These are phyloP conservation scores for Catamblyrhynchus diadema DNA, from an alignment of 2,797 vertebrate genomes.

Conservation along the genomic window DNA sequence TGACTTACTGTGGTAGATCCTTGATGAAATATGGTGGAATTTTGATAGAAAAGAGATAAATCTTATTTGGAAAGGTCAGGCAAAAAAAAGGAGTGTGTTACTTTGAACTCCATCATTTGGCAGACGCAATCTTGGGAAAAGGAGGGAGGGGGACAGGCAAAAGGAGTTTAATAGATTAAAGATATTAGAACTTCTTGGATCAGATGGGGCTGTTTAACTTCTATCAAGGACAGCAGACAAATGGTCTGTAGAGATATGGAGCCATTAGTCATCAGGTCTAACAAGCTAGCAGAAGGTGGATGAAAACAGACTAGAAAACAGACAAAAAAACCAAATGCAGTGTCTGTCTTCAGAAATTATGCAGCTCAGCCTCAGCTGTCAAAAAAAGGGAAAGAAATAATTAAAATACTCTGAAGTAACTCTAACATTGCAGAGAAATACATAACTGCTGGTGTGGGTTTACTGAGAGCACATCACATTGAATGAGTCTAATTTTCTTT, in stretches of 20 bases:
- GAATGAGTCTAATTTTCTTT: neutral
- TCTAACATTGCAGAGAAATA: neutral
- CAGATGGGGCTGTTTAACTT: neutral
- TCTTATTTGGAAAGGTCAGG: neutral
- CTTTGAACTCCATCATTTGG: neutral
- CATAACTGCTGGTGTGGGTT: neutral
- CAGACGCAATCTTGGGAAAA: neutral
- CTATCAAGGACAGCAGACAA: neutral
- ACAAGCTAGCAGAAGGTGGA: neutral
- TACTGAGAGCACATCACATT: neutral
- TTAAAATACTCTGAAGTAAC: neutral
- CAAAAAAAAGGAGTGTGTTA: neutral
- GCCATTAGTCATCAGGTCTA: neutral
- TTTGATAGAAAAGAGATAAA: slow-evolving; percentile 1
- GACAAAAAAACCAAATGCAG: neutral
- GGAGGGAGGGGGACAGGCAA: neutral
- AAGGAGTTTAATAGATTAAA: neutral
- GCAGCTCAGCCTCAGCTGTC: neutral
- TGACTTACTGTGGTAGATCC: neutral
- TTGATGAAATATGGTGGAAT: neutral
- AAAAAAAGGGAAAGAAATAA: neutral
- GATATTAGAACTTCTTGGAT: neutral
- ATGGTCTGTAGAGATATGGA: neutral
- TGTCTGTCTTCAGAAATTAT: neutral
- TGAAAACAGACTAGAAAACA: neutral